phyloP scores from a whole-genome alignment of 2,888 invertebrate species.

The Protophormia terraenovae region DNA sequence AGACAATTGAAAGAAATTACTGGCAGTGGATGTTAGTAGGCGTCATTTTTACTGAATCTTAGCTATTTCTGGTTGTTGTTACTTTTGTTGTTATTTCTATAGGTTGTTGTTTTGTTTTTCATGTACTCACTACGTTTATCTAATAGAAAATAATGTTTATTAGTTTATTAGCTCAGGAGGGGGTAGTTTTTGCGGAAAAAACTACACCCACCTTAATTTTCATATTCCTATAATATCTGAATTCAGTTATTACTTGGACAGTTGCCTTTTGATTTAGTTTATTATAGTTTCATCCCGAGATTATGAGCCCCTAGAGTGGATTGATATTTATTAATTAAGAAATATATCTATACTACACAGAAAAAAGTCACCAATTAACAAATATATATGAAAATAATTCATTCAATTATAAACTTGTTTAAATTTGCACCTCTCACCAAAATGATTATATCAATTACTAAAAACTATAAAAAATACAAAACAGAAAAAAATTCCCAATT shows the following conservation, averaged over 20 bases:
- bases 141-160: slow-evolving; percentile 64
- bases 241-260: neutral
- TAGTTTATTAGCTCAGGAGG: slow-evolving; percentile 10
- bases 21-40: slow-evolving; percentile 47
- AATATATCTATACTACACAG: no score
- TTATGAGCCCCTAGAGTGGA: neutral
- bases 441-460: no score
- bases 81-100: neutral
- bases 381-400: no score
- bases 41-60: slow-evolving; percentile 28
- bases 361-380: no score
- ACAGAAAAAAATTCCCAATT: no score
- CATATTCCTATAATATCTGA: no score
- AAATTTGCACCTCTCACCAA: no score
- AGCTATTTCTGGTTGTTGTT: neutral
- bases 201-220: slow-evolving; percentile 1
- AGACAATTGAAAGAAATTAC: slow-evolving; percentile 61
- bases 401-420: no score
- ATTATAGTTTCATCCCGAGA: neutral
- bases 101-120: neutral
- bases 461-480: no score
- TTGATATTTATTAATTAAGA: neutral
- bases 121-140: slow-evolving; percentile 5
- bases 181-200: neutral
- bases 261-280: neutral